A percentile compares a stretch with the other conserved stretches of the same genome.
These are phyloP conservation scores for Ptilonorhynchus violaceus DNA, from an alignment of 2,113 vertebrate species.

Conservation along the genomic window DNA sequence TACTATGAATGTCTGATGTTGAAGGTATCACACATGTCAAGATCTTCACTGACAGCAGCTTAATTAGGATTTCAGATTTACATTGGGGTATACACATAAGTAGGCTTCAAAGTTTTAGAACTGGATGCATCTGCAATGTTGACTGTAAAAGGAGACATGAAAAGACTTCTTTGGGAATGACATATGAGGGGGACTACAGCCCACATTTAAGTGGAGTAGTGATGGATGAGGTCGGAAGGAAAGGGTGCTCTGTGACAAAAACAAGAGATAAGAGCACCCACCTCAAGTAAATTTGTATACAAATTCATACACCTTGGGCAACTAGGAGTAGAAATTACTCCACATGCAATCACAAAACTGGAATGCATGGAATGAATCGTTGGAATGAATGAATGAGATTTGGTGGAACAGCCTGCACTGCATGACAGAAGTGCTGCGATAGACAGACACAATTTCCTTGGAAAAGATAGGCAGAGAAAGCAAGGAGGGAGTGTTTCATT, in stretches of 20 bases:
- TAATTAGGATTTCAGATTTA: conserved; percentile 27
- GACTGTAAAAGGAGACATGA: not conserved
- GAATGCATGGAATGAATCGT: not conserved
- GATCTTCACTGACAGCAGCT: not conserved
- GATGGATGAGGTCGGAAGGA: not conserved
- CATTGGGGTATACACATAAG: not conserved
- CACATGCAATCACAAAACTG: not conserved
- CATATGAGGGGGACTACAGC: not conserved
- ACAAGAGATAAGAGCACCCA: not conserved
- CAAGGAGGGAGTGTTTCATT: not conserved
- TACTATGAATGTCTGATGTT: not conserved
- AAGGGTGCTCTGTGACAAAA: not conserved
- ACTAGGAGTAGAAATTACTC: not conserved
- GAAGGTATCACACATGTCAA: not conserved
- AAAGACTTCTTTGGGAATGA: not conserved
- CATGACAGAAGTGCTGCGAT: not conserved
- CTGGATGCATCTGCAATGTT: not conserved
- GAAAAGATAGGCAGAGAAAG: not conserved
- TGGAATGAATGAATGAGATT: not conserved
- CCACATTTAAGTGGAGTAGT: not conserved
- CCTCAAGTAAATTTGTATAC: not conserved
- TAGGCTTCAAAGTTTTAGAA: not conserved
- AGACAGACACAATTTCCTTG: not conserved
- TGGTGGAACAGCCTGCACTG: not conserved
- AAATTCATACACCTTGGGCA: not conserved